These are phyloP conservation scores for Euphydryas editha DNA, from an alignment of 2,888 invertebrate species.

Conservation along the genomic window DNA sequence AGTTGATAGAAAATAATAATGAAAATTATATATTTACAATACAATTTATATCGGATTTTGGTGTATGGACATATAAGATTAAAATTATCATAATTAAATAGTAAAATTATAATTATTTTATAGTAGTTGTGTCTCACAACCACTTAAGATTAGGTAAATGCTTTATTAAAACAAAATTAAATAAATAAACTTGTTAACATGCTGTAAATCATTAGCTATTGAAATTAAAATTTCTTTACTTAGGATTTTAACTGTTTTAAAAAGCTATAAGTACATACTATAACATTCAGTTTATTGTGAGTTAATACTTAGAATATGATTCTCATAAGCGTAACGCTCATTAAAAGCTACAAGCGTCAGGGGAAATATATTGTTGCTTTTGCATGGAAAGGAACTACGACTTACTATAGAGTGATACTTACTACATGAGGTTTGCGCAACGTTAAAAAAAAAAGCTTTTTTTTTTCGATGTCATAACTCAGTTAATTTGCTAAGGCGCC, in stretches of 20 bases:
- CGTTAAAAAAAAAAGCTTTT: neutral
- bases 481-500: constrained; percentile 18
- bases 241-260: neutral
- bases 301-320: neutral
- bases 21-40: no score
- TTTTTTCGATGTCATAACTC: constrained; percentile 18
- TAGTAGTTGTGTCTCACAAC: no score
- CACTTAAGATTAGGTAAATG: no score
- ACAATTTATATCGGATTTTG: no score
- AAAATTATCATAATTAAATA: no score
- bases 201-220: no score
- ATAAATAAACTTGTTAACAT: no score
- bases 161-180: no score
- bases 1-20: no score
- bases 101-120: no score
- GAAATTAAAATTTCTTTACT: neutral
- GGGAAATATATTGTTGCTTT: constrained; percentile 25
- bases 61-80: no score
- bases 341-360: constrained; percentile 20
- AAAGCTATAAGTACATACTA: neutral
- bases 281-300: no score
- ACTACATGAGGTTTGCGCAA: constrained; percentile 14
- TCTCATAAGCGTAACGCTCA: constrained; percentile 14
- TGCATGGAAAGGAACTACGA: constrained; percentile 15
- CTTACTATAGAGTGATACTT: constrained; percentile 16